These are phyloP conservation scores for Drosophila cracens DNA, from an alignment of 2,888 invertebrate genomes.

Conservation along the genomic window DNA sequence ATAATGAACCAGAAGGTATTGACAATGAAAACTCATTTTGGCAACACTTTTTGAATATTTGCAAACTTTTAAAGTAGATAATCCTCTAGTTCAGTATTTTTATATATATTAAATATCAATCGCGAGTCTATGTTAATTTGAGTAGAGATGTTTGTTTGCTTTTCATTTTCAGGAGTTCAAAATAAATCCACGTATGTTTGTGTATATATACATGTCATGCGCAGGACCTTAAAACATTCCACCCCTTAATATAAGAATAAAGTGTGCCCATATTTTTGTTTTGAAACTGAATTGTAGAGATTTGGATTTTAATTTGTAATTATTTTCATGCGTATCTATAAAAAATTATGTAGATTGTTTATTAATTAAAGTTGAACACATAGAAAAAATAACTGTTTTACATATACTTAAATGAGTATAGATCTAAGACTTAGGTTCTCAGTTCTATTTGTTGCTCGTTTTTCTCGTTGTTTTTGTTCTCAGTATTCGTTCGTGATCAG, in stretches of 20 bases:
- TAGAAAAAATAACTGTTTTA: neutral
- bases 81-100: neutral
- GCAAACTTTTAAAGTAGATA: neutral
- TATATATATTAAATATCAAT: neutral
- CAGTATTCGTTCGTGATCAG: neutral
- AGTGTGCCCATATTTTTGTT: conserved; percentile 17
- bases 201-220: conserved; percentile 7
- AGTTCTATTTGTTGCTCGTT: neutral
- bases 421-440: neutral
- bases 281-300: neutral
- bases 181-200: conserved; percentile 3
- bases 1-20: conserved; percentile 1
- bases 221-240: conserved; percentile 22
- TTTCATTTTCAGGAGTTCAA: conserved; percentile 8
- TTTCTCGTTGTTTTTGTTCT: neutral
- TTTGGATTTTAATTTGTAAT: neutral
- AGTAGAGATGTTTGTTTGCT: conserved; percentile 8
- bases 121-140: neutral
- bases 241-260: neutral
- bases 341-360: neutral
- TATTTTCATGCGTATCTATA: neutral
- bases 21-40: conserved; percentile 7
- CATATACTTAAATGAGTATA: neutral
- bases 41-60: neutral
- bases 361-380: neutral